Conservation (phyloP, 2,888 invertebrate genomes). For the Machimus atricapillus region DNA sequence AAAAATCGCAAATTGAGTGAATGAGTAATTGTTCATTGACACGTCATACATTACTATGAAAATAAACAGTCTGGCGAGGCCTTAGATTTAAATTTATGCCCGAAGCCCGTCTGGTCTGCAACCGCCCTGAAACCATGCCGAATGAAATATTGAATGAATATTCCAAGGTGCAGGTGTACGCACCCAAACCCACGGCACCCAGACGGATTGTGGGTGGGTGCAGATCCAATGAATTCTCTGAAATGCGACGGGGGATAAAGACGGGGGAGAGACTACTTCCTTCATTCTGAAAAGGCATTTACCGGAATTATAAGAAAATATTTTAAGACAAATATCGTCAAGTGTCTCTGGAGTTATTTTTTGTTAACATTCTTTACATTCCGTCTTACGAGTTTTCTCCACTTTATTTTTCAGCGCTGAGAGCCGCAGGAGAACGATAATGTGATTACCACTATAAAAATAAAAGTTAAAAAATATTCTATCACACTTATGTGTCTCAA, state of each 20-base stretch:
- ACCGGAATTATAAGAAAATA: not conserved
- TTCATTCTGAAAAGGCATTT: not conserved
- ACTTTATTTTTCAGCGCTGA: not conserved
- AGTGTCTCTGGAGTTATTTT: not conserved
- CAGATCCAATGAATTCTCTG: not conserved
- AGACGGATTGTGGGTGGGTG: not conserved
- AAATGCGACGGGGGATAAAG: not conserved
- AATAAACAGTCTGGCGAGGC: not conserved
- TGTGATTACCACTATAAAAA: not conserved
- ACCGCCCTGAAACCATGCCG: not conserved
- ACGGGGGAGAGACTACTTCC: not conserved
- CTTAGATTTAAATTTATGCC: not conserved
- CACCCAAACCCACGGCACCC: not conserved
- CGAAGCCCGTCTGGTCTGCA: not conserved
- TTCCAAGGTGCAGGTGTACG: not conserved
- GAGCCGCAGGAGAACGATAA: not conserved
- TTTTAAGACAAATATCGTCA: not conserved
- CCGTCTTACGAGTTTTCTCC: not conserved
- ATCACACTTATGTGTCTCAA: not conserved
- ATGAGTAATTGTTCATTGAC: not conserved
- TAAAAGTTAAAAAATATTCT: not conserved
- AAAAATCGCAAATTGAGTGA: not conserved
- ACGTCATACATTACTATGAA: not conserved
- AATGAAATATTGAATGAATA: not conserved
- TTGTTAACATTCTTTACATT: not conserved